Evolutionary conservation across 2,888 invertebrate genomes (phyloP).

Genomic region (Schrankia costaestrigalis): DNA sequence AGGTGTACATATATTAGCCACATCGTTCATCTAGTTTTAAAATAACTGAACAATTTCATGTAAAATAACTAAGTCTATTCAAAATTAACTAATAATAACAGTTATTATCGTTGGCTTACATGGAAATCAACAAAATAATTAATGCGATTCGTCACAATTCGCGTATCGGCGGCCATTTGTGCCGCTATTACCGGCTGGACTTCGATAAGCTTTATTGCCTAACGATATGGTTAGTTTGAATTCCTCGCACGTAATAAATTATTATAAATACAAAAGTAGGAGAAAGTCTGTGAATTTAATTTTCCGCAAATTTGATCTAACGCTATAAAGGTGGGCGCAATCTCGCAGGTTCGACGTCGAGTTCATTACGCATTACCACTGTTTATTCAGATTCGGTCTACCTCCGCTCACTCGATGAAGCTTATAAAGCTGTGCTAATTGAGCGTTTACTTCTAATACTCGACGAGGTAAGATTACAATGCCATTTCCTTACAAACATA

Average conservation of each 20-base stretch:
- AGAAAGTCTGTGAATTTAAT: constrained; percentile 67
- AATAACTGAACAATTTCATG: constrained; percentile 17
- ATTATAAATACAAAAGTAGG: constrained; percentile 66
- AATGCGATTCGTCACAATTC: constrained; percentile 66
- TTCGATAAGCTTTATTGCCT: constrained; percentile 72
- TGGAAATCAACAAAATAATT: constrained; percentile 62
- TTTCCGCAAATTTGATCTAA: constrained; percentile 77
- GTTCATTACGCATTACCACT: constrained; percentile 34
- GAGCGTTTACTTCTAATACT: constrained; percentile 34
- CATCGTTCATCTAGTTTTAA: constrained; percentile 17
- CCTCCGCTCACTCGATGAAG: constrained; percentile 24
- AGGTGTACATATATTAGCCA: constrained; percentile 6
- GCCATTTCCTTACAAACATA: constrained; percentile 18
- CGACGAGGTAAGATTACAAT: constrained; percentile 31
- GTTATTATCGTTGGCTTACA: constrained; percentile 36
- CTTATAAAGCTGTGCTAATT: constrained; percentile 46
- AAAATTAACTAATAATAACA: constrained; percentile 35
- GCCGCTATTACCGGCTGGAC: constrained; percentile 62
- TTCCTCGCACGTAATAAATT: constrained; percentile 73
- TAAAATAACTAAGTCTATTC: constrained; percentile 17
- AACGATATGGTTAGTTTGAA: constrained; percentile 76
- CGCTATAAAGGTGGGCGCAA: constrained; percentile 53
- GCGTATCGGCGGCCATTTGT: constrained; percentile 63
- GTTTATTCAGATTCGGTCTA: constrained; percentile 19
- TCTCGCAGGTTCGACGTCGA: constrained; percentile 25